Evolutionary conservation across 2,888 invertebrate species (phyloP), one percentile per base, ranked within the genome.

Genomic region (Melinopterus prodromus): DNA sequence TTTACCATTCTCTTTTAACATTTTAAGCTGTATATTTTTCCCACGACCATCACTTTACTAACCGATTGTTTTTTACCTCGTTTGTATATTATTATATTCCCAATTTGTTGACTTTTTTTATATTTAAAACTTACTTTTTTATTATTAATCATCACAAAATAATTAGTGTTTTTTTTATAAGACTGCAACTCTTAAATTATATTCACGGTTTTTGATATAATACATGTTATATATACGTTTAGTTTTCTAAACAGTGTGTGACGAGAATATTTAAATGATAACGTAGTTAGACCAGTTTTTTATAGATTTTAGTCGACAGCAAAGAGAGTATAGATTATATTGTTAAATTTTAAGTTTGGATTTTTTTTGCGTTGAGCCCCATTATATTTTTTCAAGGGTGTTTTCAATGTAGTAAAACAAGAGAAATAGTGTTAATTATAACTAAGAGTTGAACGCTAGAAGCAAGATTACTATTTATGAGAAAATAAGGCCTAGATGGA

Each of bases 1-100:
- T 74, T 16, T 16, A 6, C 26, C 16, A 71, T 71, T 16, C 14
- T 71, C 15, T 16, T 71, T 71, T 71, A 26, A 53, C 53, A 53
- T 53, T 71, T 26, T 16, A 16, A 71, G 74, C 3, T 74, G 14
- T n/a, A n/a, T 6, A 26, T 74, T 74, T 74, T 74, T 74, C 36
- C 16, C 26, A 35, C 7, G 71, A 16, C 9, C 71, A 26, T 16
- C 71, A 16, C 16, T 9, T 71, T 71, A 6, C n/a, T 16, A 15
- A 16, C 14, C 71, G 2, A 9, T 53, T 53, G 53, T 16, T 72
- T 72, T 36, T 72, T 16, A 36, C 16, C 26, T 36, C 16, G 72
- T 72, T 36, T 72, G 36, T 72, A 36, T 72, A 72, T 72, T 72
- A 53, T 53, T 4, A 53, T 53, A 7, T 4, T 12, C 53, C 12